These are phyloP conservation scores for Liposcelis brunnea DNA, from an alignment of 2,888 invertebrate species.

Conservation along the genomic window DNA sequence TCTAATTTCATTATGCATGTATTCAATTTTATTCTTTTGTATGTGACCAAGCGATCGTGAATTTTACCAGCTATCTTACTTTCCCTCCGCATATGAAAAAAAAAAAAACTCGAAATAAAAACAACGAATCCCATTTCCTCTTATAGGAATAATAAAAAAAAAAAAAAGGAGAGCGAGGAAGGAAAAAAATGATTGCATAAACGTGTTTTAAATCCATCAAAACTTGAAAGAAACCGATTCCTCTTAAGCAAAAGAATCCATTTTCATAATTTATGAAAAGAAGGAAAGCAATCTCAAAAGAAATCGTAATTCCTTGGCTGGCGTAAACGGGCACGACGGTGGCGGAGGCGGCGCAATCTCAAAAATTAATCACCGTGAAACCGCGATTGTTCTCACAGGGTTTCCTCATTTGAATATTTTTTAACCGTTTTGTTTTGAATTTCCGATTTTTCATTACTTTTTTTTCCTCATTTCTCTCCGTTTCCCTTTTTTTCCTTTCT, in stretches of 20 bases:
- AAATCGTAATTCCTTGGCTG: background rate
- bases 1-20: background rate
- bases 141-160: too few species aligned
- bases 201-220: background rate
- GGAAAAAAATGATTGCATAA: too few species aligned
- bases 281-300: too few species aligned
- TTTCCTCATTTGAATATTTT: too few species aligned
- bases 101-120: background rate
- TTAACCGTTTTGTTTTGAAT: too few species aligned
- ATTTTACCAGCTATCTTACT: background rate
- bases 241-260: background rate
- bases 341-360: background rate
- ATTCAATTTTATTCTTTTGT: too few species aligned
- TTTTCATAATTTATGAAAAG: constrained; percentile 2
- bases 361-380: background rate
- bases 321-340: background rate
- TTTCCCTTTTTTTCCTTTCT: too few species aligned
- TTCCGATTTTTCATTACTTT: too few species aligned
- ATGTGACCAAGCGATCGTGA: too few species aligned
- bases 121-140: background rate
- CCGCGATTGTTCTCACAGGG: background rate
- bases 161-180: too few species aligned
- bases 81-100: background rate
- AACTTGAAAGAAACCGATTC: background rate
- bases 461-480: too few species aligned